Base-by-base conservation (phyloP, 2,113 vertebrate genomes). In the Leptobrachium leishanense region DNA sequence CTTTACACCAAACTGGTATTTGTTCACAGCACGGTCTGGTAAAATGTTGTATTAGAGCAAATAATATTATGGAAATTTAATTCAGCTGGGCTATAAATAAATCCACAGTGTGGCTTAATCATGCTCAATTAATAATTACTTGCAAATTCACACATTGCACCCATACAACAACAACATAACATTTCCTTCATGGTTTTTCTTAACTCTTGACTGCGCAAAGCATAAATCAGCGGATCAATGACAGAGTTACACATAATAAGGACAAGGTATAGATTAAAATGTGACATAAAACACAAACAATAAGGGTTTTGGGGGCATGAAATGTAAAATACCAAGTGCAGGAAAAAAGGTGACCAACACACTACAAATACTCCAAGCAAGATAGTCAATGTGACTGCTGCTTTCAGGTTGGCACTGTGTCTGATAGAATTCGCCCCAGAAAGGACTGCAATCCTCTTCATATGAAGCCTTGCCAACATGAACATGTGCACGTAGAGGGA, bases 201-300 rank as follows among this genome's bases (percentile, higher is more conserved):
- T 86, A 98, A 94, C 85, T 98, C 97, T 66, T 97, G 96, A 85
- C 95, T 98, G 68, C 97, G 94, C 50, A 98, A 96, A 9, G 96
- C 97, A 42, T 98, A 98, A 81, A 98, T 98, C 44, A 98, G 93
- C 12, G 97, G 97, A 84, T 98, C 97, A 0, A 98, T 97, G 86
- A 98, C 89, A 0, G 97, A 98, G 81, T 98, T 98, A 75, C 96
- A 97, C 96, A 98, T 98, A 85, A 98, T 98, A 57, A 98, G 95
- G 44, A 97, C 96, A 86, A 98, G 95, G 81, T 98, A 98, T 84
- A 98, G 88, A 89, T 98, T 97, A 83, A 98, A 98, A 82, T 98
- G 96, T 15, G 96, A 98, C 97, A 98, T 98, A 88, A 98, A 98
- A 72, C 97, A 98, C 50, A 95, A 91, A 77, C 97, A 98, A 85